Percentiles rank a stretch among this genome's conserved stretches.
phyloP scores from a whole-genome alignment of 2,888 invertebrate genomes.

The Tineola bisselliella region DNA sequence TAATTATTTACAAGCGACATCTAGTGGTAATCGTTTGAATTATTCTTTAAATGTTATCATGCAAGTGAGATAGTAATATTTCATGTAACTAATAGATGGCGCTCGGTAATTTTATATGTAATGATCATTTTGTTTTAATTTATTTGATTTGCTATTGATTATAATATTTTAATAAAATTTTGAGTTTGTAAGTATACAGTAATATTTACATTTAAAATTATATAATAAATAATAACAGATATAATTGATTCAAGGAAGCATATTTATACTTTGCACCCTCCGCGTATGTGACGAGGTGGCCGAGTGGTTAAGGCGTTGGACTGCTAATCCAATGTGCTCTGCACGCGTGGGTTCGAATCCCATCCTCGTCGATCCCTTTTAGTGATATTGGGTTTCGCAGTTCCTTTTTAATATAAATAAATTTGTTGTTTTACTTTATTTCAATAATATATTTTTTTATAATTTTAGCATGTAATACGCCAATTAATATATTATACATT shows the following conservation, averaged over 20 bases:
- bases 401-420: background rate
- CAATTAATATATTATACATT: no score
- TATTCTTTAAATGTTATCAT: background rate
- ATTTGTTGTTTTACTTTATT: no score
- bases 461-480: no score
- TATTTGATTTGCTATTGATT: no score
- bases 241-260: background rate
- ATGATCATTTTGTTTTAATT: no score
- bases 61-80: background rate
- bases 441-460: no score
- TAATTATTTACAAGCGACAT: background rate
- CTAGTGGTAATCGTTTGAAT: background rate
- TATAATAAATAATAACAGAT: no score
- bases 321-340: constrained; percentile 89
- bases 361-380: constrained; percentile 74
- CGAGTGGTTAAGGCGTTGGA: constrained; percentile 89
- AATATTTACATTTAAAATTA: no score
- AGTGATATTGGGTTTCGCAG: constrained; percentile 15
- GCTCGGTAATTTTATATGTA: background rate
- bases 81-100: background rate
- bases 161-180: no score
- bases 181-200: no score
- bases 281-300: constrained; percentile 74
- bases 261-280: background rate
- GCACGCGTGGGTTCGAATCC: constrained; percentile 87